A percentile compares a stretch with the other conserved stretches of the same genome.
These are phyloP conservation scores for Falcaria lacertinaria DNA, from an alignment of 2,888 invertebrate species.

Conservation along the genomic window DNA sequence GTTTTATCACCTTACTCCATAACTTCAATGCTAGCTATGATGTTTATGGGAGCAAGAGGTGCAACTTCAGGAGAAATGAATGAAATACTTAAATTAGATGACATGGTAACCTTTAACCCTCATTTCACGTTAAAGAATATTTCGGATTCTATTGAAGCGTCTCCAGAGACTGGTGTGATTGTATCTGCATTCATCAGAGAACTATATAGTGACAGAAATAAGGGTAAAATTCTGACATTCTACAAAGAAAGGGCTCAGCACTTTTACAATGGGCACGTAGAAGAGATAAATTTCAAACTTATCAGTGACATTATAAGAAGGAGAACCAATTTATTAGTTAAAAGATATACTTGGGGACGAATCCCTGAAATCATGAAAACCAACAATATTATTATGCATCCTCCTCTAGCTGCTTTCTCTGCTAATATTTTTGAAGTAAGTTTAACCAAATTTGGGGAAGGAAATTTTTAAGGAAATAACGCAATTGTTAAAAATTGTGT, in stretches of 20 bases:
- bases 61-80: conserved; percentile 95
- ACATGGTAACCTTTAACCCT: conserved; percentile 94
- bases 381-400: conserved; percentile 84
- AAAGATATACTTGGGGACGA: conserved; percentile 87
- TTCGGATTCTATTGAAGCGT: conserved; percentile 87
- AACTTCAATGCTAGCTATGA: conserved; percentile 93
- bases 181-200: conserved; percentile 90
- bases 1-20: conserved; percentile 91
- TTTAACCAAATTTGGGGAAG: no score
- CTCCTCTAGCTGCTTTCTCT: conserved; percentile 89
- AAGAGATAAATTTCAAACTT: conserved; percentile 90
- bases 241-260: conserved; percentile 93
- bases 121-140: conserved; percentile 92
- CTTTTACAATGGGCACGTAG: conserved; percentile 92
- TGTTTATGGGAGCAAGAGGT: conserved; percentile 92
- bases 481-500: no score
- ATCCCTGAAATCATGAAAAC: conserved; percentile 88
- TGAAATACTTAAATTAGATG: conserved; percentile 89
- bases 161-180: conserved; percentile 84
- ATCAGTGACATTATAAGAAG: conserved; percentile 91
- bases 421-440: conserved; percentile 89
- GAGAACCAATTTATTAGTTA: conserved; percentile 88
- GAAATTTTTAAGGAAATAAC: not conserved
- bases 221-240: conserved; percentile 89
- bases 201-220: conserved; percentile 89